These are phyloP conservation scores for Tupaia tana DNA, from an alignment of 2,113 vertebrate genomes.

Conservation along the genomic window DNA sequence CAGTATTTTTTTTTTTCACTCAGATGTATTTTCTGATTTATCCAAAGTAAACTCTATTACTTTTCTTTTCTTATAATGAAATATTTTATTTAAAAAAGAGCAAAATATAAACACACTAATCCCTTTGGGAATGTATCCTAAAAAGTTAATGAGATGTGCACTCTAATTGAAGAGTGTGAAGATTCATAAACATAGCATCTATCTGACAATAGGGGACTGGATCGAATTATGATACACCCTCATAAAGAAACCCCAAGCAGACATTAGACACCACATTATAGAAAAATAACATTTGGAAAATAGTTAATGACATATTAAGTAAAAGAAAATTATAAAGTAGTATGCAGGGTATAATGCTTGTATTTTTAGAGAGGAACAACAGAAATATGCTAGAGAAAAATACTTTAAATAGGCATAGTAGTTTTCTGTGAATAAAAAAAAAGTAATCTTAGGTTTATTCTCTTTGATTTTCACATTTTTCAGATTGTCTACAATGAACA, in stretches of 20 bases:
- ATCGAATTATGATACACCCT: background rate
- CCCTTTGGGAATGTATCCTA: background rate
- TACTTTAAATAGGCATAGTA: background rate
- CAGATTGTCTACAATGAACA: background rate
- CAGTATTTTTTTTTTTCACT: background rate
- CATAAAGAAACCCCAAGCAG: conserved; percentile 23
- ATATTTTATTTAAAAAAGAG: conserved; percentile 24
- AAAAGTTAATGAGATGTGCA: background rate
- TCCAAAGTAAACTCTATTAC: background rate
- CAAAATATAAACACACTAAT: background rate
- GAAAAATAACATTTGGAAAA: conserved; percentile 32
- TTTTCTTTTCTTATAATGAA: conserved; percentile 41
- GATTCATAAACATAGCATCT: conserved; percentile 16
- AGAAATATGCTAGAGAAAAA: conserved; percentile 13
- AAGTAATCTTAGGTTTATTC: conserved; percentile 16
- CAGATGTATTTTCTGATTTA: background rate
- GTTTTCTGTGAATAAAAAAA: background rate
- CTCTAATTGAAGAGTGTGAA: background rate
- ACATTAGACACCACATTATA: background rate
- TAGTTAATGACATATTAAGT: background rate
- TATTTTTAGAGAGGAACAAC: background rate
- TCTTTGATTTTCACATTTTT: background rate
- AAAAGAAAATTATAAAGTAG: conserved; percentile 21
- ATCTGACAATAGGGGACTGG: background rate
- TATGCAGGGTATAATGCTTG: background rate